Conservation (phyloP, 1,140 invertebrate species). For the Drosophila tsacasi region DNA sequence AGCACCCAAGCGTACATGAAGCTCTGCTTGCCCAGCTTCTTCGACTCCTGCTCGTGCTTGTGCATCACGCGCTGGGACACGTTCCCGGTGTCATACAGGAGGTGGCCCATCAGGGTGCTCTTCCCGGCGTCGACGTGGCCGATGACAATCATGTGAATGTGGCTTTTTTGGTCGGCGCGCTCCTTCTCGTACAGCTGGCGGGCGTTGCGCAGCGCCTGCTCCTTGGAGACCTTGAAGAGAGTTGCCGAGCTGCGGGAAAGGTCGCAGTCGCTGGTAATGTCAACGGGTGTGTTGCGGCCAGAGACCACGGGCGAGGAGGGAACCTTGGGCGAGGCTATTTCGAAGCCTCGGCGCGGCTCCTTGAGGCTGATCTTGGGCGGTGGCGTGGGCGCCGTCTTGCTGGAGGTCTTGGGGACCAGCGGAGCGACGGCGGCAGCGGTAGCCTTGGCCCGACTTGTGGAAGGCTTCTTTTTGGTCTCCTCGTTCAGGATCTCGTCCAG, state of each 20-base stretch:
- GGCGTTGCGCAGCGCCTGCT: conserved; percentile 74
- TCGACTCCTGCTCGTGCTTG: conserved; percentile 99
- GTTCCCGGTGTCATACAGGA: conserved; percentile 95
- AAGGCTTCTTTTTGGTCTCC: conserved; percentile 59
- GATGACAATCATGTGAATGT: conserved; percentile 97
- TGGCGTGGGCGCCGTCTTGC: conserved; percentile 37
- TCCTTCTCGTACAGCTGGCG: conserved; percentile 89
- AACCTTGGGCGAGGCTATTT: conserved; percentile 77
- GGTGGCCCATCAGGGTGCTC: conserved; percentile 98
- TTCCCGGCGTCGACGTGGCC: conserved; percentile 99
- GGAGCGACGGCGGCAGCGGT: conserved; percentile 4
- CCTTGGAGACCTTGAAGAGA: conserved; percentile 77
- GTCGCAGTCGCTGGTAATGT: conserved; percentile 46
- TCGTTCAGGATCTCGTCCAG: conserved; percentile 90
- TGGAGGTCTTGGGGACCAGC: conserved; percentile 20
- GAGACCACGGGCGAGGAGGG: conserved; percentile 87
- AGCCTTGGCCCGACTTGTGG: conserved; percentile 27
- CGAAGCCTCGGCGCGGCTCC: conserved; percentile 85
- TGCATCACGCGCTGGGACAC: conserved; percentile 97
- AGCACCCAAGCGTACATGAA: conserved; percentile 99
- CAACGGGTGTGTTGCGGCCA: conserved; percentile 86
- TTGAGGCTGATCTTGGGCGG: conserved; percentile 63
- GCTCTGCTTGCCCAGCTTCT: conserved; percentile 98
- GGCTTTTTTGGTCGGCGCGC: conserved; percentile 91
- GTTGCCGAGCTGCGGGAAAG: conserved; percentile 8